Conservation (phyloP, 2,113 vertebrate genomes). For the Tyrannus savana region DNA sequence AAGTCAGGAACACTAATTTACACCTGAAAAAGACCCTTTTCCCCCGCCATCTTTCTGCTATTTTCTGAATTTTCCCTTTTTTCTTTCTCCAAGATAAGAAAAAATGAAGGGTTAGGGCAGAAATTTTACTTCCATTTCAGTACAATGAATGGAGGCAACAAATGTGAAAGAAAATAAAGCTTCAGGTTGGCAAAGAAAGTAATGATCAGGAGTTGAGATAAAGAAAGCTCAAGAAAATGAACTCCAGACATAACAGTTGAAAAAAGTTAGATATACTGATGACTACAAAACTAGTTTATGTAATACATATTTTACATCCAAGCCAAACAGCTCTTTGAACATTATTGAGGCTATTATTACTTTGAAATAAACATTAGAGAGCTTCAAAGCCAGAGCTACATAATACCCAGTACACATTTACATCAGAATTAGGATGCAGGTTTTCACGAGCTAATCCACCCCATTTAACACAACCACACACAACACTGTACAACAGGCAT, state of each 20-base stretch:
- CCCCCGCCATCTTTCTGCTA: not conserved
- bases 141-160: slow-evolving; percentile 6
- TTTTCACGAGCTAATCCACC: not conserved
- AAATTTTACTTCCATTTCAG: not conserved
- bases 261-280: not conserved
- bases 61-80: not conserved
- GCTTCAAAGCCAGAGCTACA: slow-evolving; percentile 24
- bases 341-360: slow-evolving; percentile 39
- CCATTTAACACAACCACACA: not conserved
- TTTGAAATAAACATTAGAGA: slow-evolving; percentile 52
- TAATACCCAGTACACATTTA: not conserved
- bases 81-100: not conserved
- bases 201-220: slow-evolving; percentile 33
- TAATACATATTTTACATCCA: slow-evolving; percentile 31
- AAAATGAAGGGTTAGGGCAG: not conserved
- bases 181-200: slow-evolving; percentile 31
- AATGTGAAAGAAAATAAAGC: slow-evolving; percentile 27
- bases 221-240: slow-evolving; percentile 49
- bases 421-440: slow-evolving; percentile 2
- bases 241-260: slow-evolving; percentile 1
- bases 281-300: slow-evolving; percentile 10
- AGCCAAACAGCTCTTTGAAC: slow-evolving; percentile 52
- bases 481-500: not conserved
- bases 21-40: not conserved
- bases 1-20: slow-evolving; percentile 26